Evolutionary conservation across 2,797 vertebrate genomes (phyloP), one percentile per base, ranked within the genome.

Genomic region (Holocentrus rufus): DNA sequence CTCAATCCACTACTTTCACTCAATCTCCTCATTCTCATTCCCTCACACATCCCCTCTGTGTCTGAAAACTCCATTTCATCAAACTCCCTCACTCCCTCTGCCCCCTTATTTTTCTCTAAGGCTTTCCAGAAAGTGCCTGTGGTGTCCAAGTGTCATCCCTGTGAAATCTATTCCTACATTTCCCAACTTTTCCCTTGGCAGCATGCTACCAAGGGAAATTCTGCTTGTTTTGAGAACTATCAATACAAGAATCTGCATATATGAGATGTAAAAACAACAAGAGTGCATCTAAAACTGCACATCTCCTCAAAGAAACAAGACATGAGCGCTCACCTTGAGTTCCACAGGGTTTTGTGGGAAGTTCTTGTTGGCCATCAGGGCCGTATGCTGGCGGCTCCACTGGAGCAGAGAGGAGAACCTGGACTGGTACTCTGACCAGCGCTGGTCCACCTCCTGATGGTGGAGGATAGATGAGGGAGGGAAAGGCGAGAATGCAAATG

Each of bases 291-390:
- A 7, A 42, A 42, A 11, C 34, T 3, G 5, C 34, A 3, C 34
- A 36, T 10, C 9, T 36, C 34, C 4, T 2, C 7, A 36, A 36
- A 36, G 34, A 36, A 36, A 36, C 34, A 36, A 27, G 25, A 27
- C 25, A 27, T 34, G 1, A 0, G 3, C 0, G 2, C 17, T 87
- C 76, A 98, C 98, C 96, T 99, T 99, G 89, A 99, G 95, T 90
- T 99, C 98, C 80, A 97, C 96, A 36, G 98, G 98, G 92, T 99
- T 98, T 88, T 97, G 96, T 67, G 98, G 96, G 63, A 99, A 98
- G 89, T 94, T 97, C 93, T 97, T 98, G 90, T 96, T 95, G 70
- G 96, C 96, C 97, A 98, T 97, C 82, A 96, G 89, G 90, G 94
- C 92, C 58, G 85, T 97, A 81, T 99, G 96, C 89, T 98, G 97